These are phyloP conservation scores for Perizoma flavofasciatum DNA, from an alignment of 2,888 invertebrate species.

Conservation along the genomic window DNA sequence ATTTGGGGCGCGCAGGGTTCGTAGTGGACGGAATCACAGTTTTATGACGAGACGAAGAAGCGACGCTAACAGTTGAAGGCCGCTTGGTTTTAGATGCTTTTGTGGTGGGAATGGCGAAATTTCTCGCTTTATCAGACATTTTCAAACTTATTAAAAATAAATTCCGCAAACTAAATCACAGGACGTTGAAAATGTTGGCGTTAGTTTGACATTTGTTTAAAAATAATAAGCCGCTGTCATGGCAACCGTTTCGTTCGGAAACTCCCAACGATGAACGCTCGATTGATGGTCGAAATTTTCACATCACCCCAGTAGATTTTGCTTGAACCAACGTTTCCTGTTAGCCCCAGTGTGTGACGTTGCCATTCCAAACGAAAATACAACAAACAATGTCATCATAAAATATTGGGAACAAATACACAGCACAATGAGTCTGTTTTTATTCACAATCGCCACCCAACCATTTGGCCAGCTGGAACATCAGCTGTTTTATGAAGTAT, in stretches of 20 bases:
- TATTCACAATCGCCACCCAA: too few relatives aligned
- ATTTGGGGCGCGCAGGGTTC: conserved; percentile 41
- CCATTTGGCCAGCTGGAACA: too few relatives aligned
- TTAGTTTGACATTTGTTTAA: conserved; percentile 50
- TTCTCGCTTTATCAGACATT: conserved; percentile 66
- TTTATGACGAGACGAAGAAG: conserved; percentile 50
- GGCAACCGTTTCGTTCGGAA: conserved; percentile 61
- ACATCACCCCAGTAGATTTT: too few relatives aligned
- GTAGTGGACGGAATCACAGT: conserved; percentile 26
- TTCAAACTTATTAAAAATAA: conserved; percentile 2
- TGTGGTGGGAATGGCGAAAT: conserved; percentile 47
- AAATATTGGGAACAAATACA: too few relatives aligned
- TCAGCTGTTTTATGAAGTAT: too few relatives aligned
- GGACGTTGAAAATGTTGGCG: conserved; percentile 1
- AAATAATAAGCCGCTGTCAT: conserved; percentile 56
- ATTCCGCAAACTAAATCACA: too few relatives aligned
- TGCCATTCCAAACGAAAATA: conserved; percentile 9
- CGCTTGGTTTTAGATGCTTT: conserved; percentile 54
- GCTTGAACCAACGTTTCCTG: too few relatives aligned
- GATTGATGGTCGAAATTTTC: too few relatives aligned
- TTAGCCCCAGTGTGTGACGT: too few relatives aligned
- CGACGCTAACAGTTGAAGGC: conserved; percentile 46
- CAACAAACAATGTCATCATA: too few relatives aligned
- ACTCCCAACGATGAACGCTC: neutral
- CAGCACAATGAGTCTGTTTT: too few relatives aligned